Base-by-base conservation (phyloP, 2,113 vertebrate species). In the Syngnathoides biaculeatus region DNA sequence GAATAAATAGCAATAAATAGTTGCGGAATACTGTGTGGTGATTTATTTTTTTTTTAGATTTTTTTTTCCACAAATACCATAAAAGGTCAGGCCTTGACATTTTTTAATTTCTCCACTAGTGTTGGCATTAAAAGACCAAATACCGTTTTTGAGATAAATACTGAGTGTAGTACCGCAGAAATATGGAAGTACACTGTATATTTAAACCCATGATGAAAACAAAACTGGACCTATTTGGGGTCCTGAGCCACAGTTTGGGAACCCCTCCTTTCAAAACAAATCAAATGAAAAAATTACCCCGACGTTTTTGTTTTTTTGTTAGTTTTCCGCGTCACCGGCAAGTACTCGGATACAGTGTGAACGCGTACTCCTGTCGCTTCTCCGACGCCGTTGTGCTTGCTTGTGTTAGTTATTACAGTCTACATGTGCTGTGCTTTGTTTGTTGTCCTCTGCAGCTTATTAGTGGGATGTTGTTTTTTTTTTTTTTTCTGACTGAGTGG, bases 1-100 rank as follows among this genome's bases (percentile, higher is more conserved):
- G 65, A 87, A 87, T 85, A 66, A 83, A 74, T 80, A 45, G 68
- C 64, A 82, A 87, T 84, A 88, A 84, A 86, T 77, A 84, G 39
- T 84, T 78, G 74, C 65, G 78, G 81, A 88, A 85, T 77, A 85
- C 79, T 79, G 80, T 84, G 77, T 82, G 83, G 73, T 86, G 80
- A 82, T 7, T 8, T 27, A 6, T 47, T 47, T 47, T 47, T 19
- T 47, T 47, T 47, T 43, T 14, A 78, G 79, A 81, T 87, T 64
- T 20, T 74, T 56, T 73, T 77, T 75, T 64, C 73, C 84, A 83
- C 69, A 87, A 88, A 65, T 83, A 53, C 81, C 78, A 67, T 73
- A 43, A 83, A 89, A 90, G 81, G 88, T 91, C 88, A 86, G 83
- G 90, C 89, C 89, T 91, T 89, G 53, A 86, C 89, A 90, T 92